Base-by-base conservation (phyloP, 2,888 invertebrate genomes). In the Caenorhabditis virilis region DNA sequence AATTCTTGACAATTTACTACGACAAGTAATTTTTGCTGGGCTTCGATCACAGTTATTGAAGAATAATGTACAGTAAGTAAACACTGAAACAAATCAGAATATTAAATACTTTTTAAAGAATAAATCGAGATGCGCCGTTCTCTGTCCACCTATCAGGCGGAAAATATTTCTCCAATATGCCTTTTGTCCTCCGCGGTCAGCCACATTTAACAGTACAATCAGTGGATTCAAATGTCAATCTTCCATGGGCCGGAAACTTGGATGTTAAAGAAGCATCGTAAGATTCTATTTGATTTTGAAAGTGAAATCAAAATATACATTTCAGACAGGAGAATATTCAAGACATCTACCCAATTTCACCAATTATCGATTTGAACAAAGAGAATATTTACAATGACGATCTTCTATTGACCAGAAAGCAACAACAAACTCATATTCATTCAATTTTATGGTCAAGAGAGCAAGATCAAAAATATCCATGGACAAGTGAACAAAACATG, bases 391-490 rank as follows among this genome's bases (percentile, higher is more conserved):
- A 82, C 64, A 81, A 82, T 55, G 71, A 60, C n/a, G 70, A 73
- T 20, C 20, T 76, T 2, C 27, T 78, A n/a, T 57, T 75, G 7
- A 67, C 77, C 1, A 38, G 66, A 50, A 42, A 47, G 7, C 22
- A 43, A 7, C 46, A 62, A n/a, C 36, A 50, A 35, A 52, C 57
- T 20, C 57, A 61, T 35, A 26, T 80, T 9, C 67, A 81, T 42
- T 72, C 77, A 5, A 30, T 82, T n/a, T 55, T 78, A 22, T 78
- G 73, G 73, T 56, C 74, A 1, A 64, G 78, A 15, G 78, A 78
- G 46, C 79, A 78, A 52, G 63, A 71, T 51, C 82, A 82, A 59
- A 82, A 82, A 53, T 82, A 82, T 57, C 80, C 82, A 16, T 82
- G 78, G 80, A 82, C 82, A 6, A 80, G 74, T 7, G 82, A 82